Conservation (phyloP, 2,888 invertebrate genomes). For the Catocala fraxini region DNA sequence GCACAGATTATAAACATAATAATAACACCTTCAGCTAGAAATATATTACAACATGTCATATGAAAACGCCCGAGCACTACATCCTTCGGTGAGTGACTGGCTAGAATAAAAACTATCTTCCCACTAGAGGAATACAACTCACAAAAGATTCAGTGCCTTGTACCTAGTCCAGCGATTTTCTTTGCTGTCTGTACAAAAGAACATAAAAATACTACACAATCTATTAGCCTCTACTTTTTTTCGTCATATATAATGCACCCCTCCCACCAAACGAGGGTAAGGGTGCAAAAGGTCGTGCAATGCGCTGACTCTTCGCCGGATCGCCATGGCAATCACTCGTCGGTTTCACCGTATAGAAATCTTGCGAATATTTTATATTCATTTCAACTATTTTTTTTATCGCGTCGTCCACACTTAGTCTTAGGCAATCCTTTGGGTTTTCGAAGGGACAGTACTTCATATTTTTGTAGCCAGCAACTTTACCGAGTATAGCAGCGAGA, state of each 20-base stretch:
- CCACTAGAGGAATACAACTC: no score
- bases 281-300: neutral
- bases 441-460: constrained; percentile 51
- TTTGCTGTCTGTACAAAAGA: neutral
- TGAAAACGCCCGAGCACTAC: no score
- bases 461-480: constrained; percentile 36
- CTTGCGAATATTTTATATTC: neutral
- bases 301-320: neutral
- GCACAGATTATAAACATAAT: no score
- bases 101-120: no score
- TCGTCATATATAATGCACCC: neutral
- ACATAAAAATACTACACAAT: neutral
- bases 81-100: no score
- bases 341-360: neutral
- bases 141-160: no score
- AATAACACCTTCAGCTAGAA: no score
- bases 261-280: neutral
- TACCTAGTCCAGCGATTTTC: no score
- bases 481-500: constrained; percentile 41
- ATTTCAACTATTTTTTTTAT: constrained; percentile 3
- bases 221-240: neutral
- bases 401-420: neutral
- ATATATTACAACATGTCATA: no score
- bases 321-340: neutral
- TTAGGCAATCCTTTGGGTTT: neutral